Evolutionary conservation across 64 coral and sea anemone species (phyloP), one percentile per base, ranked within the genome.

Genomic region (Montipora capricornis): DNA sequence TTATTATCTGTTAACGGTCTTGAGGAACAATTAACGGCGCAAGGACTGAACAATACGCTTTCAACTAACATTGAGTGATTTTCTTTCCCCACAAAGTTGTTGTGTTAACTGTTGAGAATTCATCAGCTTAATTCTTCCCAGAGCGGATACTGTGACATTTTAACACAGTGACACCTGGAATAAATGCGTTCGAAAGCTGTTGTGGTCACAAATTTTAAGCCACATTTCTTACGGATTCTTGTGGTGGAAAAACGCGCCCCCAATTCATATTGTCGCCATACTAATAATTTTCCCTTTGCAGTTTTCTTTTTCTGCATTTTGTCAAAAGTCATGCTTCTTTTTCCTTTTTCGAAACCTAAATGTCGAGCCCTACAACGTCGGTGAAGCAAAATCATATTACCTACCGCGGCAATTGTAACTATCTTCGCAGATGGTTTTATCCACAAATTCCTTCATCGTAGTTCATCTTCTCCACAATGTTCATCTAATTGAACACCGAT

Each of bases 301-400:
- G 17, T 20, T 19, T 45, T 71, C 19, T 5, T 22, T 84, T 84
- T 58, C 59, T 84, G 81, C 45, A 46, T 71, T 69, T 68, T 13
- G 61, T 84, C 61, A 82, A 82, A 82, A 61, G 66, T 4, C 48
- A 44, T 64, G 7, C 67, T 68, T 47, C 82, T 45, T 86, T 71
- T 86, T 47, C 59, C 66, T 45, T 67, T 37, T 57, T 11, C 53
- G 19, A 51, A 78, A 78, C 17, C 49, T 78, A 49, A 50, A 62
- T 68, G 66, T 68, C 67, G 5, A 12, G 82, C 64, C 82, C 82
- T 86, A 67, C 82, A 86, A 86, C 82, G 62, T 20, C n/a, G 82
- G 48, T 50, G 67, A 14, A 86, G 16, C 5, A 51, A 69, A 86
- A 86, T 86, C 64, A 86, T 50, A 86, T 71, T 86, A 86, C 82